Base-by-base conservation (phyloP, 2,888 invertebrate genomes). In the Standfussiana lucernea region DNA sequence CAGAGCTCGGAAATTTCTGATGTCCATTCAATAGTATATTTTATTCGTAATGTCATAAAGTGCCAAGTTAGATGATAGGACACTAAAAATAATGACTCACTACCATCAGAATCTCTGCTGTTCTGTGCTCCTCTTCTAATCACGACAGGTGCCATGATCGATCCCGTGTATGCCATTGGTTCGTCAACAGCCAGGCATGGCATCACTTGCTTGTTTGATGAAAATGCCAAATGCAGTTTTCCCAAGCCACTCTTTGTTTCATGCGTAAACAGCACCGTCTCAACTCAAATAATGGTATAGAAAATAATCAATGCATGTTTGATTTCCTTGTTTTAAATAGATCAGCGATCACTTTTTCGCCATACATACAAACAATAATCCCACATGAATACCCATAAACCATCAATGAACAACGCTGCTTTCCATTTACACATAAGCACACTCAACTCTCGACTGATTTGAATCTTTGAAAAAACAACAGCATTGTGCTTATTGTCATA, bases 401-500 rank as follows among this genome's bases (percentile, higher is more conserved):
- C 37, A 50, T 76, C 53, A 77, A 75, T 77, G 77, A 77, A 82
- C 37, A 68, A 72, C 79, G 59, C 53, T 67, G 82, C 90, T 92
- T 92, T 92, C 90, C 85, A 89, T 88, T 90, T 90, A 89, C 90
- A 83, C 89, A 85, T 81, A 88, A 85, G 80, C 77, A 85, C 65
- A 83, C 71, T 53, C 85, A 82, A 81, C 87, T 85, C 86, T 77
- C 78, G n/a, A 77, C 81, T 86, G 75, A 90, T 91, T 91, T 90
- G 89, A 91, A 93, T 92, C 85, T 80, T n/a, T n/a, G n/a, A n/a
- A 80, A 86, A 91, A 94, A 94, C 94, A 94, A 93, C 93, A 69
- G 74, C 71, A 72, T 82, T 89, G 86, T 88, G 35, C 1, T 85
- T 87, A 89, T 90, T 87, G 82, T 88, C 83, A 81, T 89, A 87